These are phyloP conservation scores for Chromoteleia sp. DNA, from an alignment of 2,888 invertebrate genomes.

Conservation along the genomic window DNA sequence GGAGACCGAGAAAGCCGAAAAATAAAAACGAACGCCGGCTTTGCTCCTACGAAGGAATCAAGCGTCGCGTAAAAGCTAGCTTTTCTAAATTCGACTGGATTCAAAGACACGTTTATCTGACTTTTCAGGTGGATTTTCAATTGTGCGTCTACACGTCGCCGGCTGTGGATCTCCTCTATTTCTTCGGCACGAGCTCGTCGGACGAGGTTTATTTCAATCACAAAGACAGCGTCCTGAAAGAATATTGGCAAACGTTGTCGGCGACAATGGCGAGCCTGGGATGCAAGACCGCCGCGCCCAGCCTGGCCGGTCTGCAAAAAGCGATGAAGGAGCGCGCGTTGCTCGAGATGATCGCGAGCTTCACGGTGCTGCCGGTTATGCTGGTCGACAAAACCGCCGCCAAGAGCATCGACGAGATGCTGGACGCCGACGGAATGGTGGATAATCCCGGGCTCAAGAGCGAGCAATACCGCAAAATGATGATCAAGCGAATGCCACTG, in stretches of 20 bases:
- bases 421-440: constrained; percentile 53
- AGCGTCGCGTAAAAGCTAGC: constrained; percentile 35
- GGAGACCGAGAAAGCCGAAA: not conserved
- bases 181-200: constrained; percentile 82
- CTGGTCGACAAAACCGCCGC: constrained; percentile 75
- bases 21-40: not conserved
- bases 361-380: constrained; percentile 76
- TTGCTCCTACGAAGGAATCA: not conserved
- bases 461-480: constrained; percentile 70
- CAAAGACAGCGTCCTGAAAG: constrained; percentile 72
- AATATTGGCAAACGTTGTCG: constrained; percentile 74
- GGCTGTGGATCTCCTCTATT: constrained; percentile 85
- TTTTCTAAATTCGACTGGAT: constrained; percentile 45
- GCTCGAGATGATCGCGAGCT: constrained; percentile 74
- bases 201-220: constrained; percentile 72
- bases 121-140: constrained; percentile 85
- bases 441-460: constrained; percentile 64
- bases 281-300: constrained; percentile 77
- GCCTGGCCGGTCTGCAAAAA: constrained; percentile 70
- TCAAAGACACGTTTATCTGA: constrained; percentile 42
- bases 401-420: constrained; percentile 75
- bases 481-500: constrained; percentile 74
- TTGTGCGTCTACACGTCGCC: constrained; percentile 83
- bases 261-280: constrained; percentile 75
- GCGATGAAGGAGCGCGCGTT: constrained; percentile 69